Conservation (phyloP, 53 echinoderm and acorn worm genomes). For the Zoroaster sp. region DNA sequence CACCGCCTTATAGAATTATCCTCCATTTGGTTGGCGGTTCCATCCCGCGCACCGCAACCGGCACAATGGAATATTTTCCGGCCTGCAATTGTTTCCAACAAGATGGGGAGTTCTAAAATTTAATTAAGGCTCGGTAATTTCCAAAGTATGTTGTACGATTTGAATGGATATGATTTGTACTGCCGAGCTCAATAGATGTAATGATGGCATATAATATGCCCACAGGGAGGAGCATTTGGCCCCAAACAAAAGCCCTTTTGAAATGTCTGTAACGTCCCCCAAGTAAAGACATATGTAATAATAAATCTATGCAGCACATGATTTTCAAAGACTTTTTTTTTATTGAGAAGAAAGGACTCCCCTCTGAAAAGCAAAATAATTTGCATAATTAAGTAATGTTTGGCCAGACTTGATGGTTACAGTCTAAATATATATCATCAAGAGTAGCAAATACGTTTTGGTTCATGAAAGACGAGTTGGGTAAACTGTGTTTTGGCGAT, state of each 20-base stretch:
- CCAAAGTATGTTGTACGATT: constrained; percentile 20
- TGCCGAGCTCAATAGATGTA: neutral
- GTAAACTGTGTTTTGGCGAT: too few relatives aligned
- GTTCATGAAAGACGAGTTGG: neutral
- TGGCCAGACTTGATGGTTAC: neutral
- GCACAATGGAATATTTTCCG: neutral
- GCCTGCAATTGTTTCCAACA: constrained; percentile 11
- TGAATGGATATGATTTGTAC: constrained; percentile 2
- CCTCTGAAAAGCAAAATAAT: neutral
- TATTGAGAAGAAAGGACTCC: neutral
- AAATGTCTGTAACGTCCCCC: neutral
- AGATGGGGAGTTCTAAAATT: constrained; percentile 45
- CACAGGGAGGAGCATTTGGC: constrained; percentile 5
- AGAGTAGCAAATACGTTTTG: too few relatives aligned
- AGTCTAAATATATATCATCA: too few relatives aligned
- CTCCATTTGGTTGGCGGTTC: neutral
- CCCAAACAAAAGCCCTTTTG: constrained; percentile 14
- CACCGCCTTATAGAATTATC: constrained; percentile 26
- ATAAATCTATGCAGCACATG: neutral
- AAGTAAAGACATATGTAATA: neutral
- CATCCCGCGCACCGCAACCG: neutral
- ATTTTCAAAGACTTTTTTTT: constrained; percentile 2
- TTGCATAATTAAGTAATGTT: constrained; percentile 7
- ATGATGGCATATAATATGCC: constrained; percentile 32
- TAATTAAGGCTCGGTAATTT: constrained; percentile 51